These are phyloP conservation scores for Opisthocomus hoazin DNA, from an alignment of 2,113 vertebrate genomes.

Conservation along the genomic window DNA sequence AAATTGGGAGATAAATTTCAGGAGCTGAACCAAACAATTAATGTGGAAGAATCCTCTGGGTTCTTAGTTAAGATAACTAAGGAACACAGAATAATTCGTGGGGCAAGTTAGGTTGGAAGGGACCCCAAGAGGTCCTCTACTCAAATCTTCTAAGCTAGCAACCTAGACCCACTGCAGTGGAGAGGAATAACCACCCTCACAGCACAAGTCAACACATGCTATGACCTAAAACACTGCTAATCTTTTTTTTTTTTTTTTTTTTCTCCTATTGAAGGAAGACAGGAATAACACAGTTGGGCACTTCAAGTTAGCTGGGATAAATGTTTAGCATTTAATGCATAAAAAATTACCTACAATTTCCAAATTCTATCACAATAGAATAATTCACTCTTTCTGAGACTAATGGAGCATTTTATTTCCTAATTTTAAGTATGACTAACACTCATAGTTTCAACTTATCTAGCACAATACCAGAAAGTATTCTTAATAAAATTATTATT, in stretches of 20 bases:
- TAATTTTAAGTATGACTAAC: neutral
- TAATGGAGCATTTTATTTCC: neutral
- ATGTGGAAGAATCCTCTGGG: neutral
- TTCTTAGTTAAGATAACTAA: neutral
- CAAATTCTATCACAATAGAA: neutral
- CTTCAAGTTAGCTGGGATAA: neutral
- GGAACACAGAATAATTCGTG: neutral
- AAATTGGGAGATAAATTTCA: neutral
- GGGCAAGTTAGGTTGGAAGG: neutral
- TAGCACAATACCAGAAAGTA: neutral
- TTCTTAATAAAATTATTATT: neutral
- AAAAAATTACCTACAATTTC: neutral
- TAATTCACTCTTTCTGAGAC: neutral
- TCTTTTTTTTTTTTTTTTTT: neutral
- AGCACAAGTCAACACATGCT: neutral
- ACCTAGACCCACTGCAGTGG: neutral
- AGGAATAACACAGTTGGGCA: neutral
- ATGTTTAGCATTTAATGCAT: neutral
- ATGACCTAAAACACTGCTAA: neutral
- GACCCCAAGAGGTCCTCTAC: neutral
- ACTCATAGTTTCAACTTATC: neutral
- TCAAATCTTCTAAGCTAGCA: neutral
- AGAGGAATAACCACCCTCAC: neutral
- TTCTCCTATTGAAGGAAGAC: neutral
- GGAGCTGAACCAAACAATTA: neutral